phyloP scores from a whole-genome alignment of 2,113 vertebrate species.

The Edolisoma coerulescens region DNA sequence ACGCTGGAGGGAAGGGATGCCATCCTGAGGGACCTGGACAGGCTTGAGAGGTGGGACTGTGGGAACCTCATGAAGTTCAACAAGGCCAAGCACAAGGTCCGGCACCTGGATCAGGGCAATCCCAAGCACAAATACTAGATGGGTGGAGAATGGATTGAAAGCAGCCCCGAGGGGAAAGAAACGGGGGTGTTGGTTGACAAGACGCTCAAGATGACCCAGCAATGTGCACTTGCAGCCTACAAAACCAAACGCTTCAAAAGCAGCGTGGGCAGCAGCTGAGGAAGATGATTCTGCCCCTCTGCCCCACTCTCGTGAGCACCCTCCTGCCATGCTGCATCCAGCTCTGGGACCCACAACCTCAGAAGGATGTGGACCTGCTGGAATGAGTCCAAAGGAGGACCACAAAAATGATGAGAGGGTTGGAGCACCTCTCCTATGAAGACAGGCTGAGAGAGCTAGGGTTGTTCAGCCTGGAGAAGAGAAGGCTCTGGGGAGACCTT shows the following conservation, averaged over 20 bases:
- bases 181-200: not conserved
- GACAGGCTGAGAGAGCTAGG: not conserved
- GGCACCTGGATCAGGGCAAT: fast-evolving
- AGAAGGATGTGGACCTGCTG: not conserved
- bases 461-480: not conserved
- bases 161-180: not conserved
- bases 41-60: not conserved
- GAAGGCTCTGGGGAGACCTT: not conserved
- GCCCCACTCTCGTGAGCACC: not conserved
- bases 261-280: not conserved
- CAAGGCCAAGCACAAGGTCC: not conserved
- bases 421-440: not conserved
- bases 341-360: not conserved
- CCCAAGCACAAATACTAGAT: not conserved
- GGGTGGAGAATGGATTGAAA: not conserved
- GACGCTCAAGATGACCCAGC: not conserved
- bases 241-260: not conserved
- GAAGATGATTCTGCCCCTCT: not conserved
- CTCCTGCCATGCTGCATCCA: not conserved
- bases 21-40: not conserved
- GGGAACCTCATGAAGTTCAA: not conserved
- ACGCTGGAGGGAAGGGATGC: fast-evolving
- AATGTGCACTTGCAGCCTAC: not conserved
- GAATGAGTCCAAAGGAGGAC: not conserved
- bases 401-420: not conserved